Percentiles rank a stretch among this genome's conserved stretches.
Conservation (phyloP, 1,140 invertebrate genomes). For the Zaprionus camerounensis region DNA sequence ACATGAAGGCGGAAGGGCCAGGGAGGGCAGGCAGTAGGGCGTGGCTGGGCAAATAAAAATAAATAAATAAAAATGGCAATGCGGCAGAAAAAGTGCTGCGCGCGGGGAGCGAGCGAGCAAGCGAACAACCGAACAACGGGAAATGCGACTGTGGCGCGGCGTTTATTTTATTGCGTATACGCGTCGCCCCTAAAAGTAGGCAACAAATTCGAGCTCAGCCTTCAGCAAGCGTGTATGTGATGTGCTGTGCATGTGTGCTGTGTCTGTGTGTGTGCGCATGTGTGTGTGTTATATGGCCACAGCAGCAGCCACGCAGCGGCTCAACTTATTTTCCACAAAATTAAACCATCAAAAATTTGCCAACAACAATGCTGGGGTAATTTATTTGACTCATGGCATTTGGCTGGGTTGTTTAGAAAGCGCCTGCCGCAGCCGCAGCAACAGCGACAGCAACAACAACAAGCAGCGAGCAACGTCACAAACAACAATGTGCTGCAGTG, state of each 20-base stretch:
- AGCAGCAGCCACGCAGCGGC: conserved; percentile 78
- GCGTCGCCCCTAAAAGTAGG: conserved; percentile 66
- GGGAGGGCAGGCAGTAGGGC: conserved; percentile 60
- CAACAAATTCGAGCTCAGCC: conserved; percentile 50
- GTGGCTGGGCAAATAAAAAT: conserved; percentile 29
- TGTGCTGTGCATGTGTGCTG: conserved; percentile 27
- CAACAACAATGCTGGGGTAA: conserved; percentile 81
- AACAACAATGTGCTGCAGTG: conserved; percentile 48
- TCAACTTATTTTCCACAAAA: conserved; percentile 83
- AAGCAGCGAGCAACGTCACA: not conserved
- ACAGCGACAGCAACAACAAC: conserved; percentile 12
- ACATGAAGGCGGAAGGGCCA: conserved; percentile 29
- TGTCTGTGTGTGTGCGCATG: conserved; percentile 38
- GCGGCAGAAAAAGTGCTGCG: conserved; percentile 73
- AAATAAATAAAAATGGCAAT: conserved; percentile 68
- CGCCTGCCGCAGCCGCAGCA: conserved; percentile 47
- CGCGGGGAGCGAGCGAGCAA: conserved; percentile 18
- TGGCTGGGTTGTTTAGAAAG: conserved; percentile 61
- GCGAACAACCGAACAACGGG: conserved; percentile 51
- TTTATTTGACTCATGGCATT: conserved; percentile 80
- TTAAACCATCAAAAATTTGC: conserved; percentile 83
- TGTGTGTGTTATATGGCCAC: conserved; percentile 67
- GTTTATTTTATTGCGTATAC: conserved; percentile 83
- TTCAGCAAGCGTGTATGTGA: conserved; percentile 1
- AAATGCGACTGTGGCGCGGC: conserved; percentile 77